phyloP scores from a whole-genome alignment of 2,113 vertebrate species.

The Gobio gobio region DNA sequence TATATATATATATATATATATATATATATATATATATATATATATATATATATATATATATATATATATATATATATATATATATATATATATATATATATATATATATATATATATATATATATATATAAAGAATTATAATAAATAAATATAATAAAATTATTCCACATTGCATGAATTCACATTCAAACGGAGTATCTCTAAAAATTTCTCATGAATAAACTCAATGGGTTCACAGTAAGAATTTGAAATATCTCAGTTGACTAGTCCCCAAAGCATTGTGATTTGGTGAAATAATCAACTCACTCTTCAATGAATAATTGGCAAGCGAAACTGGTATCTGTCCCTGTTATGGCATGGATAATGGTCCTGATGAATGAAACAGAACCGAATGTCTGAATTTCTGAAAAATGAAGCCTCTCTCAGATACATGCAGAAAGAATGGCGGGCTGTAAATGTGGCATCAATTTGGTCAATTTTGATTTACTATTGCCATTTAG shows the following conservation, averaged over 20 bases:
- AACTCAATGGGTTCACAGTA: neutral
- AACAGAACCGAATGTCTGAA: slow-evolving; percentile 37
- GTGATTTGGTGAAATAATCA: neutral
- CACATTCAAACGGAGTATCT: neutral
- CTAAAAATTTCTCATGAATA: neutral
- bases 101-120: too few species aligned
- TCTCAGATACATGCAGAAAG: neutral
- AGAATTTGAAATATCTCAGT: neutral
- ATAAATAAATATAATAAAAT: neutral
- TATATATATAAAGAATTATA: too few species aligned
- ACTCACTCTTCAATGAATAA: slow-evolving; percentile 4
- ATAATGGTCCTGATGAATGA: slow-evolving; percentile 27
- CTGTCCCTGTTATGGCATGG: neutral
- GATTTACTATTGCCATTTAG: neutral
- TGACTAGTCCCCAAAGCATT: neutral
- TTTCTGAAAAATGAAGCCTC: neutral
- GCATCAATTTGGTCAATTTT: slow-evolving; percentile 21
- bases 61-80: too few species aligned
- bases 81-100: too few species aligned
- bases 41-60: too few species aligned
- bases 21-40: too few species aligned
- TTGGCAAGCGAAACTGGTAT: neutral
- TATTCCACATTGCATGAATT: neutral
- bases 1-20: too few species aligned
- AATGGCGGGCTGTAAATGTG: slow-evolving; percentile 25